Conservation (phyloP, 2,113 vertebrate species). For the Cyphomyrus discorhynchus region DNA sequence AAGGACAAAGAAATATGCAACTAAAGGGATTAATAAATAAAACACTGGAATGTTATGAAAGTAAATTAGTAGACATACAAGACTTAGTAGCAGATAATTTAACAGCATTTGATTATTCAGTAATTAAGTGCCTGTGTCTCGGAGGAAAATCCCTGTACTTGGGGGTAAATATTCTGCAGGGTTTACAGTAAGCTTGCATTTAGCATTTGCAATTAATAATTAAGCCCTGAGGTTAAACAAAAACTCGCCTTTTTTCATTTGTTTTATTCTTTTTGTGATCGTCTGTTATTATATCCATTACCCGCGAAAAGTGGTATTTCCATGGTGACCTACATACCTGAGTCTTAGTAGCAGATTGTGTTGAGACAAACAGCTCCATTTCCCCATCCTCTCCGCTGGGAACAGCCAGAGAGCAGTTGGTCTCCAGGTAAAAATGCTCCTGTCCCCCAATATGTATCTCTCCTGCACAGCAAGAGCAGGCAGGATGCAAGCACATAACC, state of each 20-base stretch:
- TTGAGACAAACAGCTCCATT: constrained; percentile 87
- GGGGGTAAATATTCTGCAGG: not conserved
- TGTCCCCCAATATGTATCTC: constrained; percentile 86
- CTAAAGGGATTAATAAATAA: not conserved
- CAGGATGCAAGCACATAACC: not conserved
- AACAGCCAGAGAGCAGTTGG: constrained; percentile 78
- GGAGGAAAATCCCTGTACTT: not conserved
- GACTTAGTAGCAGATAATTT: not conserved
- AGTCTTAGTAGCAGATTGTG: constrained; percentile 69
- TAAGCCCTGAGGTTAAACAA: not conserved
- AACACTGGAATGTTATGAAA: not conserved
- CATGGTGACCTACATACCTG: constrained; percentile 53
- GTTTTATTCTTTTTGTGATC: not conserved
- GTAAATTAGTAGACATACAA: not conserved
- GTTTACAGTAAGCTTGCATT: not conserved
- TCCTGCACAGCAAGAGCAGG: constrained; percentile 52
- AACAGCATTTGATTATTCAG: not conserved
- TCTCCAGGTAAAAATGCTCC: constrained; percentile 96
- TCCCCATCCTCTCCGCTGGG: constrained; percentile 82
- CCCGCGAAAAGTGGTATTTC: not conserved
- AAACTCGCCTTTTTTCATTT: not conserved
- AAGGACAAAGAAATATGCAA: not conserved
- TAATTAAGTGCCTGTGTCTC: not conserved
- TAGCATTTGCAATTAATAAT: not conserved
- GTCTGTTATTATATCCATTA: not conserved